Base-by-base conservation (phyloP, 2,888 invertebrate genomes). In the Frankliniella fusca region DNA sequence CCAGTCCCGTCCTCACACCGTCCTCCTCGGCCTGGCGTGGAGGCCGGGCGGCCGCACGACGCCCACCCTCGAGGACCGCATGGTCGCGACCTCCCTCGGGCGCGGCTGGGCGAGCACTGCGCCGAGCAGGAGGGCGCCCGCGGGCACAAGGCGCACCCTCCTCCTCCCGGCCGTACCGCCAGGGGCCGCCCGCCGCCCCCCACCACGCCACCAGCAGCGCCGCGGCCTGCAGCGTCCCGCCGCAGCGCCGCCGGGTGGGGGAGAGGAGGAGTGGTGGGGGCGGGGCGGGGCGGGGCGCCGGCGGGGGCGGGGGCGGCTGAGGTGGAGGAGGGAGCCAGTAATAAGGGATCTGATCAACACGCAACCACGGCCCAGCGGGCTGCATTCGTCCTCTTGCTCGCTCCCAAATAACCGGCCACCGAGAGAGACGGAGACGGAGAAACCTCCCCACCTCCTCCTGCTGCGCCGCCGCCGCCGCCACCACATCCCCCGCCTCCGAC, bases 211-310 rank as follows among this genome's bases (percentile, higher is more conserved):
- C 61, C 61, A 61, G 20, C 61, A n/a, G 18, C 15, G n/a, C n/a
- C n/a, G n/a, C 61, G 61, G 61, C 70, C 70, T 76, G 70, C 70
- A 76, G 27, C 70, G 70, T 76, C 70, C 70, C 70, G 70, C 70
- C 70, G 70, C 70, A 76, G 70, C 70, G 70, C 70, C 11, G 23
- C 54, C 18, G 15, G 10, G 70, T 27, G 70, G 70, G n/a, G 70
- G 70, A 8, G 70, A 8, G 70, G 70, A 9, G n/a, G 70, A 3
- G 70, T 70, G 70, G 70, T 70, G 70, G 70, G n/a, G 54, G 54
- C 54, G 54, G 54, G 12, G 54, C 54, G 54, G 54, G 12, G 18
- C 15, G 54, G 54, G 54, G 38, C 38, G 38, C 38, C 38, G 54
- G 54, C 54, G 18, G 54, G 15, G 1, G 54, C 54, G 54, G 54